Evolutionary conservation across 1,140 invertebrate genomes (phyloP).

Genomic region (Adelges cooleyi): DNA sequence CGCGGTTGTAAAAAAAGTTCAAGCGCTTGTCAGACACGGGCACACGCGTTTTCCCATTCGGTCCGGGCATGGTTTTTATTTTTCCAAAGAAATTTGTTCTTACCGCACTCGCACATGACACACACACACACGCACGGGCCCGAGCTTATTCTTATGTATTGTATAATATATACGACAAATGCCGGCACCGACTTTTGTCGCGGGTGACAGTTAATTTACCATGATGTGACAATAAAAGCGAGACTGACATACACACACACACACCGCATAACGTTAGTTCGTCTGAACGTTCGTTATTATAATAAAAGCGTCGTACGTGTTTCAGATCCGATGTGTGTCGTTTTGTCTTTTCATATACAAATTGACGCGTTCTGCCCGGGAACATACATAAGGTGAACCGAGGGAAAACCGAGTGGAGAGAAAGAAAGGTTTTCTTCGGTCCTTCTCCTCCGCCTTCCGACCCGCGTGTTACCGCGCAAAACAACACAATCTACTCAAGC

Average conservation of each 20-base stretch:
- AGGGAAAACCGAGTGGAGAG: too few relatives aligned
- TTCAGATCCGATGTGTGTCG: not conserved
- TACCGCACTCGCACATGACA: too few relatives aligned
- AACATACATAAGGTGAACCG: too few relatives aligned
- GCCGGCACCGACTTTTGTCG: not conserved
- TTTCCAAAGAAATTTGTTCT: too few relatives aligned
- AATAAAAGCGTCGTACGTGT: conserved; percentile 17
- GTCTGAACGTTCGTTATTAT: not conserved
- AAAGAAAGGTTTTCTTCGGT: too few relatives aligned
- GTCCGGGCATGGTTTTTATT: too few relatives aligned
- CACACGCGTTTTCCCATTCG: too few relatives aligned
- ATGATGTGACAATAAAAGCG: conserved; percentile 3
- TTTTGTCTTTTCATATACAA: conserved; percentile 18
- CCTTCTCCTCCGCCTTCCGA: not conserved
- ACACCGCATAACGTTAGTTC: conserved; percentile 6
- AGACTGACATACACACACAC: conserved; percentile 2
- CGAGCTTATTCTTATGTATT: too few relatives aligned
- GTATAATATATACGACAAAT: not conserved
- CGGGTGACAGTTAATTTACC: conserved; percentile 16
- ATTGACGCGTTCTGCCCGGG: not conserved
- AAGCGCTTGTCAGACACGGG: too few relatives aligned
- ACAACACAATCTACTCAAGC: conserved; percentile 8
- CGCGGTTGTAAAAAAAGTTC: too few relatives aligned
- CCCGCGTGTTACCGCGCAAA: not conserved
- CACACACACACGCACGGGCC: not conserved